Base-by-base conservation (phyloP, 2,797 vertebrate genomes). In the Amphiprion clarkii region DNA sequence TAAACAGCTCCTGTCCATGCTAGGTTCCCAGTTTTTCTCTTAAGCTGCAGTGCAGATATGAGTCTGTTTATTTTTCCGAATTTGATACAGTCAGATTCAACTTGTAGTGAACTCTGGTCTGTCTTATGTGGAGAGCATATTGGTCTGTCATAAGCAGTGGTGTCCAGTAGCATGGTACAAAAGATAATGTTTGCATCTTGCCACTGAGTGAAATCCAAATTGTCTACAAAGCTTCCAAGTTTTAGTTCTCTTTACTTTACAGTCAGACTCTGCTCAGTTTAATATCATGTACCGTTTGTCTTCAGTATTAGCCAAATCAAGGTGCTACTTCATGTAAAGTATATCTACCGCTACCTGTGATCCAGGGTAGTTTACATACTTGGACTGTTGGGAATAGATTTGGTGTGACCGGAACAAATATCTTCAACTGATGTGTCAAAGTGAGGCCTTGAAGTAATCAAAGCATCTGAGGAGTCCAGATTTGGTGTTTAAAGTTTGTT, bases 381-480 rank as follows among this genome's bases (percentile, higher is more conserved):
- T 17, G 17, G 17, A 3, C 8, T 68, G 72, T 10, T 80, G 78
- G 53, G 59, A 78, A 80, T 63, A 40, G 68, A 82, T 64, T 19
- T 0, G 27, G 61, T 74, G 27, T 74, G 72, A 74, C 2, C 10
- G 71, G 71, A 74, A 56, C 12, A 51, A 42, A 64, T 49, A 39
- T 6, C 36, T 33, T 33, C 33, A 33, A 33, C 7, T 33, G 33
- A 49, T 14, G 29, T 3, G 12, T 57, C 59, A 46, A 25, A 57
- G 2, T 23, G 4, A 44, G 71, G 56, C 60, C 54, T 71, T 19
- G 1, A 39, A 14, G 11, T 56, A 12, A 56, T 44, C 13, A 23
- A 17, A 57, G 42, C 42, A 16, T 14, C 42, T 33, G 6, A 8
- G 6, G 6, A 33, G 33, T 8, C 33, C 33, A 33, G 33, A 33